Evolutionary conservation across 2,797 vertebrate genomes (phyloP).

Genomic region (Brachyrhaphis roseni): DNA sequence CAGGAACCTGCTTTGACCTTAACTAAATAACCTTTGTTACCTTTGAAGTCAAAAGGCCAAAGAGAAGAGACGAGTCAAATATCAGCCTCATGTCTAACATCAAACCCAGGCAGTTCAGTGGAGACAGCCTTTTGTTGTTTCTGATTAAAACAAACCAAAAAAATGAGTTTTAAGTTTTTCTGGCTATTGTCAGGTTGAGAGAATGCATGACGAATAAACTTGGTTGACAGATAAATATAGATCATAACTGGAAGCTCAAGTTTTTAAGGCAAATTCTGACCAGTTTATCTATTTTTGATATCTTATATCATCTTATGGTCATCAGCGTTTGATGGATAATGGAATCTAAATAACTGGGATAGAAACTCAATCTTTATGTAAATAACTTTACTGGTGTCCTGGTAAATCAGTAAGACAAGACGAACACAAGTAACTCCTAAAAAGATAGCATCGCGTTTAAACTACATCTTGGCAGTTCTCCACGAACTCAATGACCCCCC

Average conservation of each 20-base stretch:
- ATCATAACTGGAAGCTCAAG: background rate
- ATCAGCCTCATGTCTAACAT: conserved; percentile 64
- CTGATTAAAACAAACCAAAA: conserved; percentile 12
- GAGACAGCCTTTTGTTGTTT: conserved; percentile 3
- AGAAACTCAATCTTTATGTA: background rate
- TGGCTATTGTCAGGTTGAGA: background rate
- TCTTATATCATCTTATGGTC: conserved; percentile 23
- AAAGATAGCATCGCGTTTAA: conserved; percentile 68
- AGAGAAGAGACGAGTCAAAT: conserved; percentile 52
- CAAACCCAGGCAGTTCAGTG: conserved; percentile 24
- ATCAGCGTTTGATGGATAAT: conserved; percentile 6
- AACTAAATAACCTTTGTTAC: conserved; percentile 56
- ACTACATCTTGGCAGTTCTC: conserved; percentile 60
- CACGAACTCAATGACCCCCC: conserved; percentile 36
- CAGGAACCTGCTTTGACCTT: conserved; percentile 54
- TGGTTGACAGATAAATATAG: background rate
- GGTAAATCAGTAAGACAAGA: conserved; percentile 29
- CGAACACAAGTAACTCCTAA: conserved; percentile 14
- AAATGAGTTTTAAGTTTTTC: background rate
- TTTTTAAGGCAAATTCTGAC: background rate
- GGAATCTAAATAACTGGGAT: background rate
- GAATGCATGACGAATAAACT: background rate
- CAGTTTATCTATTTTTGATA: background rate
- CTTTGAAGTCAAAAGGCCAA: conserved; percentile 49
- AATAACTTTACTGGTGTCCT: background rate